Percentiles rank a stretch among this genome's conserved stretches.
Evolutionary conservation across 2,113 vertebrate genomes (phyloP).

Genomic region (Argyrosomus japonicus): DNA sequence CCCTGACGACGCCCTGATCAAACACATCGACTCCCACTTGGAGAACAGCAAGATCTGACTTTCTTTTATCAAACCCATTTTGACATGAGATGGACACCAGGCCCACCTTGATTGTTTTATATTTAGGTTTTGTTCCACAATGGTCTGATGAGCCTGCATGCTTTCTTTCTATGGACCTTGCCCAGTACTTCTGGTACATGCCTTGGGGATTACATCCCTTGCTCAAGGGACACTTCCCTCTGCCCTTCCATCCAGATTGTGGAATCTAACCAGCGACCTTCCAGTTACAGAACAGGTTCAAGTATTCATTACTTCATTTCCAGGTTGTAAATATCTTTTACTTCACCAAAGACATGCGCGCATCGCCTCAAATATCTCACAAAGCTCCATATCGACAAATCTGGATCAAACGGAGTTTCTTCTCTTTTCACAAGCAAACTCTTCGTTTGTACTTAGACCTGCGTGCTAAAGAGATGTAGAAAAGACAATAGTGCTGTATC

Average conservation of each 20-base stretch:
- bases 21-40: constrained; percentile 95
- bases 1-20: constrained; percentile 93
- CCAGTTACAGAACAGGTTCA: neutral
- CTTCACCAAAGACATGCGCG: neutral
- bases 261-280: constrained; percentile 19
- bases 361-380: neutral
- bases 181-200: neutral
- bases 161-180: constrained; percentile 2
- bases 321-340: neutral
- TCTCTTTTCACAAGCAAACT: neutral
- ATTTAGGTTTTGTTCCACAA: neutral
- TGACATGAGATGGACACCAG: neutral
- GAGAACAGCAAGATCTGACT: constrained; percentile 96
- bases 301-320: neutral
- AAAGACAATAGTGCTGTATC: neutral
- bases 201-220: neutral
- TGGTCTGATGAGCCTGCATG: constrained; percentile 28
- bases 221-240: neutral
- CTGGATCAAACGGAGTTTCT: neutral
- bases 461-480: neutral
- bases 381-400: neutral
- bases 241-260: neutral
- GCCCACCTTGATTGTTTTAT: neutral
- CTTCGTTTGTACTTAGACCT: constrained; percentile 9
- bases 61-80: neutral